These are phyloP conservation scores for Drepana arcuata DNA, from an alignment of 1,140 invertebrate genomes.

Conservation along the genomic window DNA sequence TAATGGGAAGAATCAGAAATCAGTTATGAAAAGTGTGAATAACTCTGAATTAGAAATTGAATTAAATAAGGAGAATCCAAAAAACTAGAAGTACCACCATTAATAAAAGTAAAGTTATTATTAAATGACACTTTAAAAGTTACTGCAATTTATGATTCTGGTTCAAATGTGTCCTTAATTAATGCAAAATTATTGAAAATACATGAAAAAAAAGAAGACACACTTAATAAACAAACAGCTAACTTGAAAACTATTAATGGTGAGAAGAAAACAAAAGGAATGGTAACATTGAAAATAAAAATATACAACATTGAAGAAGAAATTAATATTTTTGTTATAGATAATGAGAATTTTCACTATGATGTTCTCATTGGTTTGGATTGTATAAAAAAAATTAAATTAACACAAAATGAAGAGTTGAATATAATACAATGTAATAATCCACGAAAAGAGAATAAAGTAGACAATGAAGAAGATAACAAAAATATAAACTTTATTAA, in stretches of 20 bases:
- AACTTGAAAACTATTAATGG: slow-evolving; percentile 6
- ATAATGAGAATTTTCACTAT: slow-evolving; percentile 3
- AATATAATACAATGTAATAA: neutral
- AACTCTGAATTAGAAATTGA: slow-evolving; percentile 5
- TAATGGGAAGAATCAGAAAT: slow-evolving; percentile 2
- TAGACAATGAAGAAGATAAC: neutral
- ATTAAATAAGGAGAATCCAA: slow-evolving; percentile 1
- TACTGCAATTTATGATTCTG: slow-evolving; percentile 4
- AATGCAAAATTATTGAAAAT: slow-evolving; percentile 6
- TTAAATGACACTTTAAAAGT: slow-evolving; percentile 2
- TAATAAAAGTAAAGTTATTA: slow-evolving; percentile 3
- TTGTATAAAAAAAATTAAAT: neutral
- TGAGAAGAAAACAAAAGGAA: neutral
- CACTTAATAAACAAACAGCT: neutral
- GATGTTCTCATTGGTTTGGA: slow-evolving; percentile 4
- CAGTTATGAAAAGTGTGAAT: neutral
- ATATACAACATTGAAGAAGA: slow-evolving; percentile 3
- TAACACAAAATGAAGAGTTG: slow-evolving; percentile 4
- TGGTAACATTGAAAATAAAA: neutral
- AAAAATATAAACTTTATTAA: neutral
- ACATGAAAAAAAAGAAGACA: neutral
- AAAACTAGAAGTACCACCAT: slow-evolving; percentile 7
- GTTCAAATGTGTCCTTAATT: slow-evolving; percentile 5
- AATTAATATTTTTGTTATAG: slow-evolving; percentile 3
- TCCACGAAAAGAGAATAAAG: neutral